Percentiles rank a stretch among this genome's conserved stretches.
phyloP scores from a whole-genome alignment of 2,888 invertebrate species.

The Myopa tessellatipennis region DNA sequence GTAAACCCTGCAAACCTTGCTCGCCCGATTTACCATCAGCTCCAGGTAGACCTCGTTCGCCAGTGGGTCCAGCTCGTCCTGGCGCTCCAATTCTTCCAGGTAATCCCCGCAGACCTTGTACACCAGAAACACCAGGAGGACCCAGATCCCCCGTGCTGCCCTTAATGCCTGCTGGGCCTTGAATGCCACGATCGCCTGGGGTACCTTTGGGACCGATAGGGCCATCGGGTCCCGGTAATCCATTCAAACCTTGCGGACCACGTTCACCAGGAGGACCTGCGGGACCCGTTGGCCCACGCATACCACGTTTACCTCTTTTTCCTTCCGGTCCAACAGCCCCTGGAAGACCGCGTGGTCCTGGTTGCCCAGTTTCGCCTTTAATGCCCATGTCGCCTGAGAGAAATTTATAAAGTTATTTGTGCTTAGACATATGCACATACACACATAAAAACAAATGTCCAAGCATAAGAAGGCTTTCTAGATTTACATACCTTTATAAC shows the following conservation, averaged over 20 bases:
- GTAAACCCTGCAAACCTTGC: conserved; percentile 81
- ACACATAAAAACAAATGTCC: too few relatives aligned
- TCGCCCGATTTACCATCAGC: conserved; percentile 89
- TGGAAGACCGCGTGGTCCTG: conserved; percentile 81
- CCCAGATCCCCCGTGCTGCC: conserved; percentile 74
- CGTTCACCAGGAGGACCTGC: conserved; percentile 78
- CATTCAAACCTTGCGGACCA: conserved; percentile 63
- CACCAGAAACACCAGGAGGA: conserved; percentile 72
- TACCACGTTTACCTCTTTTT: conserved; percentile 84
- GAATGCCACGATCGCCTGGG: conserved; percentile 77
- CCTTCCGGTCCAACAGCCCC: conserved; percentile 80
- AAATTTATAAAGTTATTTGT: conserved; percentile 2
- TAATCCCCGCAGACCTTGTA: conserved; percentile 73
- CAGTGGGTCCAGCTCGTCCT: conserved; percentile 78
- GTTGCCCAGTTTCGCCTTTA: conserved; percentile 80
- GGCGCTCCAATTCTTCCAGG: conserved; percentile 78
- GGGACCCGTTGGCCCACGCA: conserved; percentile 80
- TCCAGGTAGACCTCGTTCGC: conserved; percentile 81
- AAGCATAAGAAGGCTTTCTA: neutral
- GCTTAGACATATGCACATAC: too few relatives aligned
- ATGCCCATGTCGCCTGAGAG: conserved; percentile 74
- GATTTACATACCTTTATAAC: conserved; percentile 72
- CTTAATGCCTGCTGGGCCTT: conserved; percentile 75
- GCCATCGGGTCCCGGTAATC: conserved; percentile 81
- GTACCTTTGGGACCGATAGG: conserved; percentile 82